Evolutionary conservation across 2,113 vertebrate species (phyloP).

Genomic region (Pseudonaja textilis): DNA sequence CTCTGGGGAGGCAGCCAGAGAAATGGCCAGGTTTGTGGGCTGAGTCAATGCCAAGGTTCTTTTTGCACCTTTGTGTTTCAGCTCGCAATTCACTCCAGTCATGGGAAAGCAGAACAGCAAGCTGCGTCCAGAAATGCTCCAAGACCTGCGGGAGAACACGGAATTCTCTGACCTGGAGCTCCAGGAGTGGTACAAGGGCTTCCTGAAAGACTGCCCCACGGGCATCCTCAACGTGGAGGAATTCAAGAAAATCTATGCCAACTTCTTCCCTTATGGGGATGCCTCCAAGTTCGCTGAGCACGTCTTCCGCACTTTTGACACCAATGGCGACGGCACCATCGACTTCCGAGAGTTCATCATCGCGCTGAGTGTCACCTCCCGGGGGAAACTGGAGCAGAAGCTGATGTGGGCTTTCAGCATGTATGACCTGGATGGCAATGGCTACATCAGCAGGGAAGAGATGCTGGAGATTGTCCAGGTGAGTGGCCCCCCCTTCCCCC

Average conservation of each 20-base stretch:
- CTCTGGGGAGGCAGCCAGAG: not conserved
- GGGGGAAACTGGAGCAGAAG: constrained; percentile 98
- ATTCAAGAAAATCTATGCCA: constrained; percentile 99
- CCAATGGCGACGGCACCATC: constrained; percentile 94
- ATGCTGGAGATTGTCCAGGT: constrained; percentile 99
- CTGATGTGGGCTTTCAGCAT: constrained; percentile 99
- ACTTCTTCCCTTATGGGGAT: constrained; percentile 97
- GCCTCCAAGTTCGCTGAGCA: constrained; percentile 98
- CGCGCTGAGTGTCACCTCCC: constrained; percentile 94
- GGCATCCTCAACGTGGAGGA: constrained; percentile 96
- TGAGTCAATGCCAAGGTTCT: rapidly evolving
- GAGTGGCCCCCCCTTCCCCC: not conserved
- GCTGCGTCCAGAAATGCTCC: constrained; percentile 94
- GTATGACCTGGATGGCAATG: constrained; percentile 97
- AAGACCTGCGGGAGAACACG: constrained; percentile 96
- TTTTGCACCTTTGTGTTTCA: not conserved
- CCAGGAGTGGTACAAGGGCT: constrained; percentile 99
- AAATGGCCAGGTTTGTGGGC: not conserved
- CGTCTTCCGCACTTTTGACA: constrained; percentile 98
- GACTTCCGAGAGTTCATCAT: constrained; percentile 99
- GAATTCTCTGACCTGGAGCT: constrained; percentile 98
- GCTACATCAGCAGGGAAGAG: constrained; percentile 98
- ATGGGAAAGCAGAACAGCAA: constrained; percentile 99
- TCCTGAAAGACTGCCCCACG: constrained; percentile 97
- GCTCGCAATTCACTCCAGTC: constrained; percentile 5